A percentile compares a stretch with the other conserved stretches of the same genome.
Conservation (phyloP, 1,140 invertebrate species). For the Cydia fagiglandana region DNA sequence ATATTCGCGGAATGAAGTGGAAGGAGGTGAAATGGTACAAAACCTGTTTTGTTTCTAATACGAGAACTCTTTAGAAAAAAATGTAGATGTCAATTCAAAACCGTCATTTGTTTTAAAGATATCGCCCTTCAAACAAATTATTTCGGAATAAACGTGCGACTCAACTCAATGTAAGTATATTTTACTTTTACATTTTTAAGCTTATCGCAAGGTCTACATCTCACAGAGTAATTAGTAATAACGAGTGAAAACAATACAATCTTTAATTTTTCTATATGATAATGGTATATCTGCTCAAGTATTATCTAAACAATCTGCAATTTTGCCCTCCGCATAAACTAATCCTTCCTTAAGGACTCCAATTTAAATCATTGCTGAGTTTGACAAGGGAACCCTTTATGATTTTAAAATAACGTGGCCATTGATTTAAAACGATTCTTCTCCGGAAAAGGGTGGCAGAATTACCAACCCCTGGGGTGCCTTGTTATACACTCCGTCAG, state of each 20-base stretch:
- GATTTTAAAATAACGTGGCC: slow-evolving; percentile 37
- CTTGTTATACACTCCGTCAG: neutral
- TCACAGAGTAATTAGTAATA: no score
- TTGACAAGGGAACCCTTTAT: slow-evolving; percentile 34
- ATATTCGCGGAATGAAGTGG: no score
- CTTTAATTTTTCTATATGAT: neutral
- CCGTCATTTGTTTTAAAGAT: no score
- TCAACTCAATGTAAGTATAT: no score
- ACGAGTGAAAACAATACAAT: neutral
- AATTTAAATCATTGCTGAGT: slow-evolving; percentile 51
- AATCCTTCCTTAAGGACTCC: slow-evolving; percentile 55
- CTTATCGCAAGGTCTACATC: no score
- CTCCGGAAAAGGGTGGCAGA: slow-evolving; percentile 5
- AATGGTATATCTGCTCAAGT: neutral
- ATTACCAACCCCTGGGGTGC: neutral
- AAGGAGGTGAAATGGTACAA: no score
- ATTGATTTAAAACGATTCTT: slow-evolving; percentile 14
- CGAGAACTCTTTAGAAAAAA: no score
- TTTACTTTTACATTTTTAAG: no score
- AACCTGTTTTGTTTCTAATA: no score
- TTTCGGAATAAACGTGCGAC: no score
- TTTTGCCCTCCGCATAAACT: slow-evolving; percentile 54
- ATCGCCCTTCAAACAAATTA: no score
- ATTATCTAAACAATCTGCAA: neutral
- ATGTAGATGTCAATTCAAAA: no score